Evolutionary conservation across 2,113 vertebrate genomes (phyloP), one percentile per base, ranked within the genome.

Genomic region (Copsychus sechellarum): DNA sequence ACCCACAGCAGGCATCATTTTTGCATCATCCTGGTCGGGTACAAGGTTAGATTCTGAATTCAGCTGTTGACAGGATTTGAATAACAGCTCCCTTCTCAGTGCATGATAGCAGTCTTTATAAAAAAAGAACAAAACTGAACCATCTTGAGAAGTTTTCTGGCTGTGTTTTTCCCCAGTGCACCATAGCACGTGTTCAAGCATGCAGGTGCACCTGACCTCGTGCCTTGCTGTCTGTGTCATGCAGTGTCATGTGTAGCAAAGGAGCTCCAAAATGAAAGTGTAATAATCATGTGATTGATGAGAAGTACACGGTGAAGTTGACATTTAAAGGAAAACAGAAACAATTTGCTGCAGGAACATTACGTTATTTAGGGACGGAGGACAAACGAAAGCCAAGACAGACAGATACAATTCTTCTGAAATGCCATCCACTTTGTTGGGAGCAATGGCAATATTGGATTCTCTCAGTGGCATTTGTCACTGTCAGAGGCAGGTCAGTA

Each of bases 271-370:
- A 91, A 71, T 62, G 23, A 48, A 73, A 50, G 8, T 38, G 28
- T 6, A 86, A 77, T 90, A 70, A 90, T 83, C 83, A 86, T 0
- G 0, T 90, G 93, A 95, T 64, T 80, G 90, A 94, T 5, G 71
- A 74, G 36, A 28, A 53, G 12, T 51, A 51, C 40, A 57, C 18
- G 34, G 47, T 45, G 40, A 78, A 71, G 28, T 17, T 81, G 90
- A 83, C 88, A 88, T 94, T 95, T 81, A 83, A 86, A 84, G 56
- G 79, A 86, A 96, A 95, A 96, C 34, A 25, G 85, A 50, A 94
- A 69, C 90, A 88, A 64, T 34, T 92, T 90, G 91, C 81, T 76
- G 34, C 18, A 11, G 51, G 67, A 67, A 34, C 85, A 86, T 92
- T 48, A 77, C 2, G 8, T 90, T 93, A 42, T 86, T 90, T 78